These are phyloP conservation scores for Sipha maydis DNA, from an alignment of 2,888 invertebrate species.

Conservation along the genomic window DNA sequence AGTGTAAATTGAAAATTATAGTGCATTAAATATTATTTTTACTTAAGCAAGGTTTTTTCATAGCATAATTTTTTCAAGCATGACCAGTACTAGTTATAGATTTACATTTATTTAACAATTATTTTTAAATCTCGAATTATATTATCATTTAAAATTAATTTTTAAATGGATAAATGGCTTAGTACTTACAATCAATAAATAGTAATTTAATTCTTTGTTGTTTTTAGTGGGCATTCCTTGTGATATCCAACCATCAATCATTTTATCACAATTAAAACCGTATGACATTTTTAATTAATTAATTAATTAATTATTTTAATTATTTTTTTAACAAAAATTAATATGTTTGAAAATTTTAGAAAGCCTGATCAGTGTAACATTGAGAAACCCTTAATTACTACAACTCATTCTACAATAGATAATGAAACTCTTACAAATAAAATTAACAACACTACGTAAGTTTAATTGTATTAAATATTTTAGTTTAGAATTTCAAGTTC, in stretches of 20 bases:
- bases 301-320: not conserved
- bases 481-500: too few species aligned
- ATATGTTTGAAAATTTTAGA: constrained; percentile 3
- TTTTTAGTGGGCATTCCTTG: constrained; percentile 8
- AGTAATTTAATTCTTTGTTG: not conserved
- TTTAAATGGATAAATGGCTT: too few species aligned
- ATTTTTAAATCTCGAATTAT: too few species aligned
- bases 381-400: not conserved
- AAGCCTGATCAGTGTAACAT: not conserved
- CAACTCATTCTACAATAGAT: not conserved
- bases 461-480: not conserved
- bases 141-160: too few species aligned
- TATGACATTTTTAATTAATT: not conserved
- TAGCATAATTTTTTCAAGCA: not conserved
- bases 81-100: not conserved
- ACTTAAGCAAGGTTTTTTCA: not conserved
- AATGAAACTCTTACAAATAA: not conserved
- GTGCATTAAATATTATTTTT: not conserved
- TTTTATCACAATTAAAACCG: not conserved
- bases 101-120: too few species aligned
- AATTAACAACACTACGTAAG: not conserved
- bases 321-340: not conserved
- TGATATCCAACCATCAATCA: not conserved
- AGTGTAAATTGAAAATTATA: too few species aligned
- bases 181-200: not conserved